These are phyloP conservation scores for Plebejus argus DNA, from an alignment of 2,888 invertebrate genomes.

Conservation along the genomic window DNA sequence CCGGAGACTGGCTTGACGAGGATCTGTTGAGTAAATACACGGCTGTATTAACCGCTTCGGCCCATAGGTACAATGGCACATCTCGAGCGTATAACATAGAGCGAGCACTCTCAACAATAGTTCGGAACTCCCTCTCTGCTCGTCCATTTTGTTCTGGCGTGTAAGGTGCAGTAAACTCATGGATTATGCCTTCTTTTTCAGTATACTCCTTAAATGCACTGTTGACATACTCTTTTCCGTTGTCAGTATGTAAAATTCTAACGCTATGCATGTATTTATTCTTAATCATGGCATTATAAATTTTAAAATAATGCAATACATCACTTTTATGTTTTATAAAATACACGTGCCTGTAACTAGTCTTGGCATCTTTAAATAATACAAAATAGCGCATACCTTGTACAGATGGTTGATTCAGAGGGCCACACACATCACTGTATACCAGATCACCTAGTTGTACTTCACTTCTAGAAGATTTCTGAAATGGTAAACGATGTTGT, in stretches of 20 bases:
- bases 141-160: constrained; percentile 14
- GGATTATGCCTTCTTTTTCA: neutral
- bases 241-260: neutral
- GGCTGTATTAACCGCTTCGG: constrained; percentile 50
- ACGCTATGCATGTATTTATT: constrained; percentile 34
- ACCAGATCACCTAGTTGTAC: constrained; percentile 40
- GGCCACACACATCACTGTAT: constrained; percentile 43
- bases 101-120: constrained; percentile 16
- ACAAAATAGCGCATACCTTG: constrained; percentile 40
- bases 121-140: constrained; percentile 12
- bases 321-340: constrained; percentile 43
- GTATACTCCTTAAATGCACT: neutral
- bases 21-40: constrained; percentile 49
- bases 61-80: constrained; percentile 41
- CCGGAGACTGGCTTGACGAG: constrained; percentile 41
- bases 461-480: constrained; percentile 37
- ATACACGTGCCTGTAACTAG: constrained; percentile 43
- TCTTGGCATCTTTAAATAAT: constrained; percentile 43
- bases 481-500: constrained; percentile 39
- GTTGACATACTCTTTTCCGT: neutral
- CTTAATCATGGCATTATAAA: constrained; percentile 39
- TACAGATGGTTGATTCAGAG: neutral
- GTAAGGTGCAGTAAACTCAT: neutral
- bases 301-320: constrained; percentile 40
- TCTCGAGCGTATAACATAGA: constrained; percentile 47